A percentile compares a stretch with the other conserved stretches of the same genome.
Evolutionary conservation across 2,113 vertebrate genomes (phyloP).

Genomic region (Ursus arctos): DNA sequence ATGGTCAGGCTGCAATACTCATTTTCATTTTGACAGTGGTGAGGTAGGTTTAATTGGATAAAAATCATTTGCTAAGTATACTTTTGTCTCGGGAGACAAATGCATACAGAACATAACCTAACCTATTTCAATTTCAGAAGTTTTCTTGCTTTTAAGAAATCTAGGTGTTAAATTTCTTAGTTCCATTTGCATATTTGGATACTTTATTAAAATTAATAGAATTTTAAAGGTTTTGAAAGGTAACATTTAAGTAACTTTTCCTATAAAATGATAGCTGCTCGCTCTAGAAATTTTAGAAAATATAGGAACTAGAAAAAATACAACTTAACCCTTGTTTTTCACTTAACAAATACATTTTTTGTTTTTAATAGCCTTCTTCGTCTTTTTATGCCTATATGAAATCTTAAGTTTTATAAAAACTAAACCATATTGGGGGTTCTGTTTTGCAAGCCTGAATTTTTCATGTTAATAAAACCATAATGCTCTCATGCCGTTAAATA

Average conservation of each 20-base stretch:
- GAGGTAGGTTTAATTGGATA: conserved; percentile 23
- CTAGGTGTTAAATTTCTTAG: not conserved
- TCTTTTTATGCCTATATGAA: not conserved
- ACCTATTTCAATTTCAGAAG: not conserved
- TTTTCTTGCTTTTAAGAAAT: conserved; percentile 44
- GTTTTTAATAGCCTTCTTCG: not conserved
- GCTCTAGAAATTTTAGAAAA: not conserved
- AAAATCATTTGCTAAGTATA: conserved; percentile 33
- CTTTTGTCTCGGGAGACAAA: conserved; percentile 34
- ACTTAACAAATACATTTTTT: not conserved
- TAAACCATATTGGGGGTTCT: not conserved
- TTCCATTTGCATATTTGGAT: conserved; percentile 28
- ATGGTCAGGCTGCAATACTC: not conserved
- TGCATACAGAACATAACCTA: not conserved
- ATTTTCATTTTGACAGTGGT: conserved; percentile 50
- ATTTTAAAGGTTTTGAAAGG: not conserved
- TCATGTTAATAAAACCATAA: not conserved
- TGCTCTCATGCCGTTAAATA: not conserved
- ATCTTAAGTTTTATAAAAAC: not conserved
- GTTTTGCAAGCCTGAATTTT: not conserved
- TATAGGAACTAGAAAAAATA: not conserved
- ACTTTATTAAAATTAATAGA: conserved; percentile 47
- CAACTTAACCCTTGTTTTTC: not conserved
- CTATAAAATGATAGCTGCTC: conserved; percentile 34
- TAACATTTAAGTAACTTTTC: conserved; percentile 7